phyloP scores from a whole-genome alignment of 1,140 invertebrate species.

The Eurosta solidaginis region DNA sequence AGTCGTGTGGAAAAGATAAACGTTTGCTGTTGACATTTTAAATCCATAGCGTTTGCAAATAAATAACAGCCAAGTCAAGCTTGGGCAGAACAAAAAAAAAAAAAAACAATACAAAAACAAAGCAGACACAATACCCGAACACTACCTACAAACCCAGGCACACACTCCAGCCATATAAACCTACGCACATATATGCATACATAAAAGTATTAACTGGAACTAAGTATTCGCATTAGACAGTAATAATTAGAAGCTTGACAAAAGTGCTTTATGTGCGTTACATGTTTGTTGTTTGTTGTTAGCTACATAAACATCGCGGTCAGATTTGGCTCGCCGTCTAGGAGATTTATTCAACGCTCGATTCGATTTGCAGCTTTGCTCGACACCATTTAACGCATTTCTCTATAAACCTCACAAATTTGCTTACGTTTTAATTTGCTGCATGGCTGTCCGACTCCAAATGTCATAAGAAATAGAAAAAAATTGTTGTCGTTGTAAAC shows the following conservation, averaged over 20 bases:
- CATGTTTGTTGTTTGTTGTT: background rate
- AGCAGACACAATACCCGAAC: background rate
- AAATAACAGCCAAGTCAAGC: background rate
- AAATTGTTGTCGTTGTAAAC: background rate
- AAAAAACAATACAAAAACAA: no score
- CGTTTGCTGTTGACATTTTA: background rate
- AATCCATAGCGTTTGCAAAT: conserved; percentile 10
- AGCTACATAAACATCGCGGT: background rate
- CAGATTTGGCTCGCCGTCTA: background rate
- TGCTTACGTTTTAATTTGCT: conserved; percentile 2
- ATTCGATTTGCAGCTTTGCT: background rate
- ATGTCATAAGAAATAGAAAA: background rate
- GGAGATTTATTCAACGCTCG: background rate
- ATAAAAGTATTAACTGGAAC: no score
- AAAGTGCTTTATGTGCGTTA: background rate
- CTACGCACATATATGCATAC: background rate
- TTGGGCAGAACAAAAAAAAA: no score
- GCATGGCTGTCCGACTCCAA: background rate
- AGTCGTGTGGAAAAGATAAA: background rate
- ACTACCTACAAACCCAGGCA: no score
- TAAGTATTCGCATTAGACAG: no score
- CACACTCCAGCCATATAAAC: background rate
- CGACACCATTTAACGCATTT: background rate
- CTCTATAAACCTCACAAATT: background rate
- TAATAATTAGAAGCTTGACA: no score